phyloP scores from a whole-genome alignment of 2,888 invertebrate species.

The Drosophila emarginata region DNA sequence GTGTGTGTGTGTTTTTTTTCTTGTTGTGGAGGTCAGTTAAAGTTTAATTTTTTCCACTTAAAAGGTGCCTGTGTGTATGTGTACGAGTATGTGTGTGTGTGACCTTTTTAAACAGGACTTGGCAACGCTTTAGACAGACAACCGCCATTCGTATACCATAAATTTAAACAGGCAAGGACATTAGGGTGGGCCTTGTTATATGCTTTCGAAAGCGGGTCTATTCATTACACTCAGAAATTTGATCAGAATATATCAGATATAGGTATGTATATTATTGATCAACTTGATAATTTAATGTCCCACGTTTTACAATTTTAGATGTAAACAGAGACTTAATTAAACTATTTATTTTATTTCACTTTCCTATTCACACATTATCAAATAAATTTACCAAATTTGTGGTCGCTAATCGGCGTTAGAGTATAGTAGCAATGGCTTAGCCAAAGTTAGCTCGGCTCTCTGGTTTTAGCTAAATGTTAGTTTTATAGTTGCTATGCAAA shows the following conservation, averaged over 20 bases:
- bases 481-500: slow-evolving; percentile 43
- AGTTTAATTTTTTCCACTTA: slow-evolving; percentile 52
- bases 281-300: no score
- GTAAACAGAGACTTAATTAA: no score
- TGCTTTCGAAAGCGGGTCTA: neutral
- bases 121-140: slow-evolving; percentile 59
- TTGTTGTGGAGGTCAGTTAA: slow-evolving; percentile 38
- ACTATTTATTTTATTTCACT: no score
- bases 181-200: slow-evolving; percentile 21
- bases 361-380: no score
- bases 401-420: neutral
- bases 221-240: neutral
- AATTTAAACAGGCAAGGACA: slow-evolving; percentile 65
- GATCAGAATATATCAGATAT: neutral
- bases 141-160: slow-evolving; percentile 58
- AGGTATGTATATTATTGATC: no score
- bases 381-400: no score
- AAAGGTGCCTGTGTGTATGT: slow-evolving; percentile 32
- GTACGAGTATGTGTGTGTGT: slow-evolving; percentile 42
- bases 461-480: neutral
- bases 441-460: neutral
- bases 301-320: no score
- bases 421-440: neutral
- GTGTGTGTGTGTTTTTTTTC: slow-evolving; percentile 1
- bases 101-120: slow-evolving; percentile 60